A percentile compares a stretch with the other conserved stretches of the same genome.
These are phyloP conservation scores for Aphidoletes aphidimyza DNA, from an alignment of 2,888 invertebrate genomes.

Conservation along the genomic window DNA sequence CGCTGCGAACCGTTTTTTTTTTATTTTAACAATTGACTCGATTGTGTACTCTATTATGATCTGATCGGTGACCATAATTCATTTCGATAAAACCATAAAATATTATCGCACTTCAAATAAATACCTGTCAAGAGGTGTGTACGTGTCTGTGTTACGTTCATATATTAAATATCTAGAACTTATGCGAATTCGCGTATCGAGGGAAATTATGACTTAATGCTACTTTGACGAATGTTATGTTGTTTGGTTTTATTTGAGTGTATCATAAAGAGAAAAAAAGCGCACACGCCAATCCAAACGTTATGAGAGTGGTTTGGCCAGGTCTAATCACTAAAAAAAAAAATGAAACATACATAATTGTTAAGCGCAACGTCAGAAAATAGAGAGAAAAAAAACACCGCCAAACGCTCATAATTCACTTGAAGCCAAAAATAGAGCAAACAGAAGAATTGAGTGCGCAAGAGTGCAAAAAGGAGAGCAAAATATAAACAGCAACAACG, in stretches of 20 bases:
- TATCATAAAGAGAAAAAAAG: neutral
- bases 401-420: neutral
- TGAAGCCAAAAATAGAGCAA: neutral
- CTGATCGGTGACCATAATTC: conserved; percentile 34
- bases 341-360: neutral
- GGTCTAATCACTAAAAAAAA: neutral
- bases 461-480: conserved; percentile 21
- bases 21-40: too few relatives aligned
- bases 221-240: neutral
- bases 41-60: conserved; percentile 39
- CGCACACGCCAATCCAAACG: neutral
- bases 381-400: neutral
- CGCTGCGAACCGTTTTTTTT: too few relatives aligned
- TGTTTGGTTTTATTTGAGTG: neutral
- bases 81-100: conserved; percentile 46
- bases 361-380: neutral
- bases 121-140: conserved; percentile 34
- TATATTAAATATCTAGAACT: conserved; percentile 5
- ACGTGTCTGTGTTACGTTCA: neutral
- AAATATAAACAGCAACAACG: too few relatives aligned
- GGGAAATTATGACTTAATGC: conserved; percentile 18
- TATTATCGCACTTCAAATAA: conserved; percentile 45
- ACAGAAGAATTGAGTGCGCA: neutral
- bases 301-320: neutral
- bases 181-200: conserved; percentile 40